Percentiles rank a stretch among this genome's conserved stretches.
Conservation (phyloP, 30 jellyfish, hydroid and myxozoan genomes). For the Chironex yamaguchii region DNA sequence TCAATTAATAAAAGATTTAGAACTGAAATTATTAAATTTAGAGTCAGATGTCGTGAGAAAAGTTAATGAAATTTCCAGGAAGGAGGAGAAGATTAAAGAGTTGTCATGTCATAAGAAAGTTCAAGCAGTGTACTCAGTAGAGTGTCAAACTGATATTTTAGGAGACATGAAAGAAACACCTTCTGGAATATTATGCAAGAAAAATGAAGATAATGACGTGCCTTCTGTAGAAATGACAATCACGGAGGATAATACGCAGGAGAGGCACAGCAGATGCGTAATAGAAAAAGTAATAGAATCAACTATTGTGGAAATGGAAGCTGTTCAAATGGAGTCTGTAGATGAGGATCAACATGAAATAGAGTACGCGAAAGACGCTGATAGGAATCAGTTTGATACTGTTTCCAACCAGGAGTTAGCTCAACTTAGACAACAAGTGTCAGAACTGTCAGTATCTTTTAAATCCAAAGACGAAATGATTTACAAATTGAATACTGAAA, state of each 20-base stretch:
- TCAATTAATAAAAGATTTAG: slow-evolving; percentile 20
- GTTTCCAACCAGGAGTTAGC: no score
- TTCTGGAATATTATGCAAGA: no score
- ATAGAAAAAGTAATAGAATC: background rate
- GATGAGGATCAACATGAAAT: background rate
- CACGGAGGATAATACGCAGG: background rate
- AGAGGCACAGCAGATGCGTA: background rate
- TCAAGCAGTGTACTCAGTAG: background rate
- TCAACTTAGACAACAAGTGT: background rate
- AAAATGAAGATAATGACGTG: background rate
- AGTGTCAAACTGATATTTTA: background rate
- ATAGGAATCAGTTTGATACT: no score
- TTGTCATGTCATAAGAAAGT: background rate
- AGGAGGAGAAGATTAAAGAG: background rate
- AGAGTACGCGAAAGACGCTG: background rate
- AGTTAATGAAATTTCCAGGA: slow-evolving; percentile 2
- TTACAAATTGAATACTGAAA: slow-evolving; percentile 36
- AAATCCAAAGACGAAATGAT: background rate
- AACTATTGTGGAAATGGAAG: background rate
- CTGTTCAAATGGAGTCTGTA: background rate
- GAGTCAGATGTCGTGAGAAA: slow-evolving; percentile 68
- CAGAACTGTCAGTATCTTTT: background rate
- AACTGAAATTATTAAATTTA: slow-evolving; percentile 29
- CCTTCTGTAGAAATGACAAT: background rate
- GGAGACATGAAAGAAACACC: background rate